Percentiles rank a stretch among this genome's conserved stretches.
phyloP scores from a whole-genome alignment of 2,888 invertebrate species.

The Tipula unca region DNA sequence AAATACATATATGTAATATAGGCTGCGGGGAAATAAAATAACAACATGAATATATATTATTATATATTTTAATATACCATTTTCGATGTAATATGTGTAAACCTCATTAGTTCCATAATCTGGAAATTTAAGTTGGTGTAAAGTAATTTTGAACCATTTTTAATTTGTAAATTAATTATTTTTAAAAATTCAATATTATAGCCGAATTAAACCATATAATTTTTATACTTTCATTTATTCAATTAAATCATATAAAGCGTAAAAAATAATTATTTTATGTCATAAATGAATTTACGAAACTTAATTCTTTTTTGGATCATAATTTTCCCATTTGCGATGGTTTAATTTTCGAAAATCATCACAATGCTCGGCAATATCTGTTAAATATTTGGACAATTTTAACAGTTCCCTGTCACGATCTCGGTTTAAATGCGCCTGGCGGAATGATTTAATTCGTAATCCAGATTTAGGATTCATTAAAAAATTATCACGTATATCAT shows the following conservation, averaged over 20 bases:
- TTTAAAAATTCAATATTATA: too few species aligned
- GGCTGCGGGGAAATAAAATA: too few species aligned
- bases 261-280: background rate
- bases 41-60: too few species aligned
- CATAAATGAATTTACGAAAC: background rate
- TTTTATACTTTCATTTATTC: background rate
- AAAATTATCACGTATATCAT: slow-evolving; percentile 91
- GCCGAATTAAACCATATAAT: background rate
- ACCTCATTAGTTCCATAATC: too few species aligned
- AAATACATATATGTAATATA: too few species aligned
- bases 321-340: slow-evolving; percentile 88
- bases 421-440: slow-evolving; percentile 83
- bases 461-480: slow-evolving; percentile 96
- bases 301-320: slow-evolving; percentile 34
- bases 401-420: slow-evolving; percentile 74
- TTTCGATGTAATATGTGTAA: too few species aligned
- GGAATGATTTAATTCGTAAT: slow-evolving; percentile 79
- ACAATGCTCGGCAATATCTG: slow-evolving; percentile 67
- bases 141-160: too few species aligned
- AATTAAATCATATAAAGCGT: background rate
- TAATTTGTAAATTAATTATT: too few species aligned
- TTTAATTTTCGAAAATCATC: slow-evolving; percentile 78
- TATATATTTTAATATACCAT: too few species aligned
- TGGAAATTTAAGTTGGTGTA: too few species aligned
- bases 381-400: slow-evolving; percentile 70